Conservation (phyloP, 2,888 invertebrate genomes). For the Plagiodera versicolora region DNA sequence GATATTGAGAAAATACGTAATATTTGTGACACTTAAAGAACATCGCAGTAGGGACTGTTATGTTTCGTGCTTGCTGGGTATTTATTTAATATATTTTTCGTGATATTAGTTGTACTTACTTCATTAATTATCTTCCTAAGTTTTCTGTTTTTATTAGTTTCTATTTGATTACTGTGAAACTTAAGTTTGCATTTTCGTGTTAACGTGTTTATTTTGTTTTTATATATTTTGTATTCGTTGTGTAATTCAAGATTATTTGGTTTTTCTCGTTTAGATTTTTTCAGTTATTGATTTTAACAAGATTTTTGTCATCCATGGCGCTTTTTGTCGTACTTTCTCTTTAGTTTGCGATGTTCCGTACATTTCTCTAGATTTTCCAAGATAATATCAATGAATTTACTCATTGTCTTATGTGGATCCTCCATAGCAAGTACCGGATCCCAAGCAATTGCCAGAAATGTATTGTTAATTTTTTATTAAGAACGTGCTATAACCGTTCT, state of each 20-base stretch:
- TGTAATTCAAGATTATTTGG: neutral
- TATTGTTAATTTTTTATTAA: too few relatives aligned
- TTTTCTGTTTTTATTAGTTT: neutral
- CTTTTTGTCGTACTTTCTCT: neutral
- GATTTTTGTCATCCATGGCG: neutral
- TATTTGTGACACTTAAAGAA: too few relatives aligned
- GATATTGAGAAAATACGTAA: too few relatives aligned
- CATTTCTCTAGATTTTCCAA: neutral
- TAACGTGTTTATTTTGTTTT: neutral
- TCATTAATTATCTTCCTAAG: neutral
- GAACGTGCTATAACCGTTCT: too few relatives aligned
- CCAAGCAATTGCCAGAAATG: neutral
- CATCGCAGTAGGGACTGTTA: too few relatives aligned
- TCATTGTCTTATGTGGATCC: neutral
- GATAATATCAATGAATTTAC: neutral
- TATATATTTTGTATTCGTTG: slow-evolving; percentile 1
- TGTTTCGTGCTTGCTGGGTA: too few relatives aligned
- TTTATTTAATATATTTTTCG: too few relatives aligned
- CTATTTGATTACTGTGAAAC: slow-evolving; percentile 3
- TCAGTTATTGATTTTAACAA: neutral
- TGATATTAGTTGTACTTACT: neutral
- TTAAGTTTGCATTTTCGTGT: neutral
- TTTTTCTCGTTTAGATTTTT: neutral
- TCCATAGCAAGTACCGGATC: neutral
- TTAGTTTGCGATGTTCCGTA: neutral